Evolutionary conservation across 2,797 vertebrate species (phyloP).

Genomic region (Helarctos malayanus): DNA sequence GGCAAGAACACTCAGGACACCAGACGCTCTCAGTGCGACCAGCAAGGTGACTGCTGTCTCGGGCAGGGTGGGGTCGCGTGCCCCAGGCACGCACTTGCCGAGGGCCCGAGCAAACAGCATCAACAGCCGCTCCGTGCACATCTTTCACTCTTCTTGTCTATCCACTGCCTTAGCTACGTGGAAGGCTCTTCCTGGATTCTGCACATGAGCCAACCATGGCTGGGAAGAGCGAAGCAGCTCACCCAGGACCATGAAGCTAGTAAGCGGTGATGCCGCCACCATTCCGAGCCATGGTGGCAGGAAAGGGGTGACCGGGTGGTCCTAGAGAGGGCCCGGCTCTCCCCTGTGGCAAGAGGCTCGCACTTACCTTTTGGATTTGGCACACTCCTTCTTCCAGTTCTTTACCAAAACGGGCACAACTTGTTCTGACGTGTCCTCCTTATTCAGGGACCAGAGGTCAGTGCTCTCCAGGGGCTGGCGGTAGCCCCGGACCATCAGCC

Average conservation of each 20-base stretch:
- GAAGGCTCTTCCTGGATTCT: too few species aligned
- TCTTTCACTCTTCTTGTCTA: background rate
- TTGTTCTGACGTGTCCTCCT: conserved; percentile 92
- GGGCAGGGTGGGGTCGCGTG: rapidly evolving
- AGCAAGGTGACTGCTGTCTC: rapidly evolving
- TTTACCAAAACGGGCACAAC: conserved; percentile 93
- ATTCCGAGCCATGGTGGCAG: rapidly evolving
- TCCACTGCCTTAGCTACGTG: rapidly evolving
- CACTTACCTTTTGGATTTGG: conserved; percentile 93
- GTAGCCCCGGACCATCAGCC: conserved; percentile 94
- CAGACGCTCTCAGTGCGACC: background rate
- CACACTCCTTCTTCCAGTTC: conserved; percentile 94
- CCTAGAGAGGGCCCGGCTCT: rapidly evolving
- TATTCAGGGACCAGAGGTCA: conserved; percentile 96
- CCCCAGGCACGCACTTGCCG: rapidly evolving
- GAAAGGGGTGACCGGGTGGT: rapidly evolving
- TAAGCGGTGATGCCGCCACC: rapidly evolving
- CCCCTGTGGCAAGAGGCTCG: rapidly evolving
- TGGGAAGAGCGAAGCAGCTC: background rate
- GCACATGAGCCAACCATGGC: background rate
- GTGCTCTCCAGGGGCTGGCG: conserved; percentile 93
- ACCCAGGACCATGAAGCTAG: background rate
- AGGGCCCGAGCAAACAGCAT: rapidly evolving
- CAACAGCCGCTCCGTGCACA: rapidly evolving
- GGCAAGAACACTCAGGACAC: background rate